Evolutionary conservation across 2,797 vertebrate species (phyloP).

Genomic region (Catharus ustulatus): DNA sequence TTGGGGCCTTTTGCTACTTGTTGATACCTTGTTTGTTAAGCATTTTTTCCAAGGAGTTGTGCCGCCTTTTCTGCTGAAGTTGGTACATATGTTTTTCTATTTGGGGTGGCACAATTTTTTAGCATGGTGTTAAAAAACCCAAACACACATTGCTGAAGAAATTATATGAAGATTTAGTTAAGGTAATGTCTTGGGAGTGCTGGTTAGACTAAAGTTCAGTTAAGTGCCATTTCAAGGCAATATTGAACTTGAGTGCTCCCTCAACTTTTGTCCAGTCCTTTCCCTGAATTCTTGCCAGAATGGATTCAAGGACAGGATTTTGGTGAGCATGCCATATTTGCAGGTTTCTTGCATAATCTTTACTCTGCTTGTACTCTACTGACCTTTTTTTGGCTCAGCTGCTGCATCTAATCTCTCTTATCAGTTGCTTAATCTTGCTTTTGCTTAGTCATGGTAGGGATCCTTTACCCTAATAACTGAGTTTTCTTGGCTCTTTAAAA

Average conservation of each 20-base stretch:
- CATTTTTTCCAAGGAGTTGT: background rate
- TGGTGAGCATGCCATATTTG: background rate
- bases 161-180: background rate
- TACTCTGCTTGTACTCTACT: background rate
- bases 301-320: conserved; percentile 40
- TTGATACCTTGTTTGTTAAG: background rate
- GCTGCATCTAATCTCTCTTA: conserved; percentile 13
- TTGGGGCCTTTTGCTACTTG: background rate
- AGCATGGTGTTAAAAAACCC: background rate
- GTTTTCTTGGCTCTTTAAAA: background rate
- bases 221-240: background rate
- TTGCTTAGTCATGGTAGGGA: conserved; percentile 71
- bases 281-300: background rate
- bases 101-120: background rate
- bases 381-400: conserved; percentile 30
- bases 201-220: background rate
- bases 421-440: conserved; percentile 31
- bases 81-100: rapidly evolving
- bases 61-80: background rate
- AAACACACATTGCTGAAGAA: background rate
- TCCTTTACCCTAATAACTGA: background rate
- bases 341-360: conserved; percentile 32
- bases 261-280: background rate
- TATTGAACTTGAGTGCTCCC: background rate
- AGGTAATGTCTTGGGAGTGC: background rate